Evolutionary conservation across 2,113 vertebrate genomes (phyloP).

Genomic region (Scatophagus argus): DNA sequence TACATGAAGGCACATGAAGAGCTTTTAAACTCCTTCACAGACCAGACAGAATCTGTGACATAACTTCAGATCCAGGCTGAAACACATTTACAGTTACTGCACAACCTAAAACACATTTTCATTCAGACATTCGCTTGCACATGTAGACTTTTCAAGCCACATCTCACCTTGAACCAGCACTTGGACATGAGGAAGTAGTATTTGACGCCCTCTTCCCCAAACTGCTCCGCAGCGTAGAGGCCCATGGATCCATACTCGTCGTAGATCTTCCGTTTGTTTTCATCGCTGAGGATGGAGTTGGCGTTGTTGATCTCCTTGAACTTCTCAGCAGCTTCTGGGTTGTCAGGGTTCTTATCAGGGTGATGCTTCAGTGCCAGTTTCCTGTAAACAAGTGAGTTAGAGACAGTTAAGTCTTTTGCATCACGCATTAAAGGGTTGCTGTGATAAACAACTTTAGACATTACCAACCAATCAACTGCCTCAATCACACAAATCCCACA

Average conservation of each 20-base stretch:
- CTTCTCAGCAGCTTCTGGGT: constrained; percentile 80
- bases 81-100: neutral
- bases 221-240: constrained; percentile 91
- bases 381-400: constrained; percentile 67
- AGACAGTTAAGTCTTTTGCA: neutral
- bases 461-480: neutral
- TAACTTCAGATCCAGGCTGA: neutral
- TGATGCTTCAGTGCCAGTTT: constrained; percentile 91
- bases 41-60: neutral
- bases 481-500: too few relatives aligned
- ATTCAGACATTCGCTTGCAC: neutral
- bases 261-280: constrained; percentile 88
- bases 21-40: neutral
- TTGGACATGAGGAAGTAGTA: constrained; percentile 91
- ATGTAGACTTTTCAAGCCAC: neutral
- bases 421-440: neutral
- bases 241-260: constrained; percentile 92
- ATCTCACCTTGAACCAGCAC: constrained; percentile 94
- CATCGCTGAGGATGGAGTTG: constrained; percentile 89
- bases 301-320: constrained; percentile 96
- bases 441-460: too few relatives aligned
- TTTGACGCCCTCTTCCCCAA: constrained; percentile 89
- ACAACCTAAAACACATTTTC: neutral
- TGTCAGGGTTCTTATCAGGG: constrained; percentile 92
- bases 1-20: neutral